Evolutionary conservation across 1,140 invertebrate genomes (phyloP).

Genomic region (Diploscapter pachys): DNA sequence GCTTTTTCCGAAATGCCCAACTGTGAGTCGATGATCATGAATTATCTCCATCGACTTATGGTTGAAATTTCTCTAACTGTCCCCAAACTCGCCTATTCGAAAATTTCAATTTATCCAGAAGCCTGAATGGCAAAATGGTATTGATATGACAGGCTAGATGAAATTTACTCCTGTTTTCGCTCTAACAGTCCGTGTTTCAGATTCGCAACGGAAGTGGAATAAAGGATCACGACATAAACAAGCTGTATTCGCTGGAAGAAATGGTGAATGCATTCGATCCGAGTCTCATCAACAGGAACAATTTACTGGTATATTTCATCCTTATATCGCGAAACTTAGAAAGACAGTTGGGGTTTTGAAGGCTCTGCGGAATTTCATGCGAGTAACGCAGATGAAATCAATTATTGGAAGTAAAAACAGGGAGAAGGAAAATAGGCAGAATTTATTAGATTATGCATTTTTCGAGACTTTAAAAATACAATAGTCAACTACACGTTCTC

Average conservation of each 20-base stretch:
- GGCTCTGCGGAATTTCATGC: conserved; percentile 36
- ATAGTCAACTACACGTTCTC: background rate
- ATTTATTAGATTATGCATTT: conserved; percentile 10
- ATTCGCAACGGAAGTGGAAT: conserved; percentile 53
- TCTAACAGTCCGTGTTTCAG: background rate
- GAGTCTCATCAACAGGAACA: conserved; percentile 39
- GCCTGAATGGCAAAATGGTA: no score
- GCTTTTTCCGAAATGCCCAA: no score
- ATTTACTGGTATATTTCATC: conserved; percentile 40
- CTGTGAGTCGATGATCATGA: no score
- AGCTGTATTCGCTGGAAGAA: conserved; percentile 49
- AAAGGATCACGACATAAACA: conserved; percentile 37
- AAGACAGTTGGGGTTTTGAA: conserved; percentile 19
- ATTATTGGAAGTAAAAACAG: background rate
- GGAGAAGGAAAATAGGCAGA: background rate
- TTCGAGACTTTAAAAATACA: background rate
- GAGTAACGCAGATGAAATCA: background rate
- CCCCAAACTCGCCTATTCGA: no score
- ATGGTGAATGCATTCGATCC: conserved; percentile 50
- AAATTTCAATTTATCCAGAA: no score
- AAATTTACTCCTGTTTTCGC: no score
- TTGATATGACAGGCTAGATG: no score
- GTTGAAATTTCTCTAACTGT: no score
- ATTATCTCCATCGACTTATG: no score
- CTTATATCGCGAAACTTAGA: conserved; percentile 9